Conservation (phyloP, 2,888 invertebrate species). For the Plusia festucae region DNA sequence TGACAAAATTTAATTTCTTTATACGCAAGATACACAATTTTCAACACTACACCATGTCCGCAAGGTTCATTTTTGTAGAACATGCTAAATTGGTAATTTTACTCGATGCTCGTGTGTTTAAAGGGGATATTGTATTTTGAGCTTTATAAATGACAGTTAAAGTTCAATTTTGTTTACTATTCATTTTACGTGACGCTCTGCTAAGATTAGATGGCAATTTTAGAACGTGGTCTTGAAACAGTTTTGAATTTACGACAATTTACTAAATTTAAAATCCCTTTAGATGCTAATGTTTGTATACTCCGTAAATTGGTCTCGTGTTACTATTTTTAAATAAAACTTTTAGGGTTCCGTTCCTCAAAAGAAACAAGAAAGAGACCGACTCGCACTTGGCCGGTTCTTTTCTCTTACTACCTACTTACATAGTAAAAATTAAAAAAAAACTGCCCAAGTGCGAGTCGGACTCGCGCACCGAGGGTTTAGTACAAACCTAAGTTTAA, state of each 20-base stretch:
- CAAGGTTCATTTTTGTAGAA: conserved; percentile 17
- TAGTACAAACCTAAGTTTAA: too few relatives aligned
- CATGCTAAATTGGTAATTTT: conserved; percentile 9
- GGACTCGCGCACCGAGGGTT: too few relatives aligned
- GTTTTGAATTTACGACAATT: conserved; percentile 45
- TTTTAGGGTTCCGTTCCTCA: too few relatives aligned
- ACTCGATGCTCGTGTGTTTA: conserved; percentile 45
- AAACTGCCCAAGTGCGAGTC: not conserved
- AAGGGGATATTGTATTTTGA: not conserved
- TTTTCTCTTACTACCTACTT: too few relatives aligned
- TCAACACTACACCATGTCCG: fast-evolving
- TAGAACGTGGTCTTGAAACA: conserved; percentile 56
- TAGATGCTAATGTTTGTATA: too few relatives aligned
- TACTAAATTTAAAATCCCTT: not conserved
- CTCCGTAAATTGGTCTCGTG: too few relatives aligned
- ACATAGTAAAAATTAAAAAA: too few relatives aligned
- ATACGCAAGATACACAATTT: not conserved
- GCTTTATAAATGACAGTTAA: fast-evolving
- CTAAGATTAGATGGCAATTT: conserved; percentile 45
- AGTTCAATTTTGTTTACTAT: conserved; percentile 9
- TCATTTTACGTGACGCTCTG: conserved; percentile 47
- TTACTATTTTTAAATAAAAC: too few relatives aligned
- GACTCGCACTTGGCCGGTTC: too few relatives aligned
- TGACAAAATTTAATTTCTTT: conserved; percentile 10
- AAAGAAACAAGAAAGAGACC: too few relatives aligned